Evolutionary conservation across 2,888 invertebrate species (phyloP), one percentile per base, ranked within the genome.

Genomic region (Tricholauxania praeusta): DNA sequence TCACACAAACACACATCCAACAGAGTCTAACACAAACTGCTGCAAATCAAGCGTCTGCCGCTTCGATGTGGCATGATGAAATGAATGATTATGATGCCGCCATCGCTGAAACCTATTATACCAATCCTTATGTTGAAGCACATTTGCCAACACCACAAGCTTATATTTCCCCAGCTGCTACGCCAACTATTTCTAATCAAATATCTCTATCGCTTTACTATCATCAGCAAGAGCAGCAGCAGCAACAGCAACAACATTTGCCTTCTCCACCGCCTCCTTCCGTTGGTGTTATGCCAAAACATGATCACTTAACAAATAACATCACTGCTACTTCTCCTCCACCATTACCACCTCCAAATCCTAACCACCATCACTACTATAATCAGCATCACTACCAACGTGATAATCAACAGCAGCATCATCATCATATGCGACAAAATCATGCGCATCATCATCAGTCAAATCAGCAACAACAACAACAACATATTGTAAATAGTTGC

Each of bases 61-160:
- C 76, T 73, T 79, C 82, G 70, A 68, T 75, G 77, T 75, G 77
- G 77, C 80, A 80, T 75, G 78, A 81, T 76, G 82, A 81, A 69
- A 70, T 68, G 6, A 10, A 39, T 66, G 80, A 81, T 69, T 82
- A 80, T 76, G 82, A 83, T 77, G 75, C 57, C 57, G 55, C 48
- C 39, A 64, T 55, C 49, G 65, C 64, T 65, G 63, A 71, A 39
- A 39, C 39, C 55, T 67, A 75, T 70, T 81, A 80, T 75, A 84
- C 81, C 76, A 82, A 84, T 76, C 80, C 82, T 73, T 84, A 83
- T 79, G 79, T 80, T 78, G 84, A 85, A 74, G 74, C 83, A 74
- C 79, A 81, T 73, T 78, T 80, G 53, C 59, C 65, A 53, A 68
- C 71, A 49, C 52, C 71, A 64, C 71, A 68, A 69, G 47, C 69